These are phyloP conservation scores for Actias luna DNA, from an alignment of 2,888 invertebrate genomes.

Conservation along the genomic window DNA sequence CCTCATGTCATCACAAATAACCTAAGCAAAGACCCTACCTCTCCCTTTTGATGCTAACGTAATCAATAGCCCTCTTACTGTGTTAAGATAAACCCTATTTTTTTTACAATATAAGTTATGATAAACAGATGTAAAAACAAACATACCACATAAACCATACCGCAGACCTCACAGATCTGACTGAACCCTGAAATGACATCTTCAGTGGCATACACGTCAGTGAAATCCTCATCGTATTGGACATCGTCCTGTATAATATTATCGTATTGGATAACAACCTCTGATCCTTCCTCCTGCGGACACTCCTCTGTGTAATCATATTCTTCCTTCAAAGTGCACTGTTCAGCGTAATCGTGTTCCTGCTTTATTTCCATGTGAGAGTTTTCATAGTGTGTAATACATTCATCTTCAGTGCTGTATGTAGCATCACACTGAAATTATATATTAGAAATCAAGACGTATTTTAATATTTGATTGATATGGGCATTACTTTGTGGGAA, in stretches of 20 bases:
- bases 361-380: conserved; percentile 33
- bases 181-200: not conserved
- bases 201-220: conserved; percentile 9
- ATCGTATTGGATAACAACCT: not conserved
- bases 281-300: conserved; percentile 1
- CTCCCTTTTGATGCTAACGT: no score
- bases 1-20: no score
- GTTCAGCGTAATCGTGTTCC: conserved; percentile 20
- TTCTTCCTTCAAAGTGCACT: not conserved
- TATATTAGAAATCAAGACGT: not conserved
- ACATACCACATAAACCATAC: conserved; percentile 10
- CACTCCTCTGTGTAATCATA: conserved; percentile 9
- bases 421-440: conserved; percentile 34
- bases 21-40: no score
- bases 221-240: not conserved
- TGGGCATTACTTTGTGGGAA: no score
- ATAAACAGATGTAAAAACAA: not conserved
- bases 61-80: no score
- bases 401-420: conserved; percentile 34
- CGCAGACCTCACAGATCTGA: conserved; percentile 15
- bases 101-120: no score
- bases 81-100: no score
- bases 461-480: no score
- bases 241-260: not conserved
- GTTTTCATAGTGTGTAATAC: conserved; percentile 37